phyloP scores from a whole-genome alignment of 1,140 invertebrate genomes.

The Xylocopa sonorina region DNA sequence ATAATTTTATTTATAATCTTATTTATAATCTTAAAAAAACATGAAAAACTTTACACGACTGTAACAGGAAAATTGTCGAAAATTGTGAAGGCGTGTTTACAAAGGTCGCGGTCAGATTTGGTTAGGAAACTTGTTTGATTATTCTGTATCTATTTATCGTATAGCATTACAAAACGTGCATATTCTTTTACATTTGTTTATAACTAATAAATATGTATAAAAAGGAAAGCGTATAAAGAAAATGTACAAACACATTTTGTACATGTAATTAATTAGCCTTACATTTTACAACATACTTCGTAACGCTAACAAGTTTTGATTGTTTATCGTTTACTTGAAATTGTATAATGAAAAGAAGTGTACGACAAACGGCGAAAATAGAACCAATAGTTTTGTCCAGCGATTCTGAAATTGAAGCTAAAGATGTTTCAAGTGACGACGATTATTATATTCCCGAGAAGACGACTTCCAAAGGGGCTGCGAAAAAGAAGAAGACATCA shows the following conservation, averaged over 20 bases:
- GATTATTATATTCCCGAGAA: constrained; percentile 11
- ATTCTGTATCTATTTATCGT: background rate
- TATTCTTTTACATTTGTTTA: background rate
- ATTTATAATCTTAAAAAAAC: background rate
- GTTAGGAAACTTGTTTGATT: background rate
- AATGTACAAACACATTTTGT: background rate
- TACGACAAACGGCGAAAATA: background rate
- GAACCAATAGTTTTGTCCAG: constrained; percentile 19
- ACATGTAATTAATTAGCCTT: background rate
- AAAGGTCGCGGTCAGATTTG: background rate
- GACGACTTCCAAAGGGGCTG: background rate
- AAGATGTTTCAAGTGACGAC: background rate
- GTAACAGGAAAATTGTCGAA: no score
- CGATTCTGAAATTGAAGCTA: constrained; percentile 31
- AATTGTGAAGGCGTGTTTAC: background rate
- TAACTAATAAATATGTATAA: background rate
- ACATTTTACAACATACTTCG: background rate
- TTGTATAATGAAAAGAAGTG: constrained; percentile 39
- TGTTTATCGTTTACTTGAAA: background rate
- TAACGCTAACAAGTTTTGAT: no score
- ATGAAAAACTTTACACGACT: background rate
- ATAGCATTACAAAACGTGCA: background rate
- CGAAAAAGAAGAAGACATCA: background rate
- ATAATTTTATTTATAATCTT: background rate
- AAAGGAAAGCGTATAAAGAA: background rate